Percentiles rank a stretch among this genome's conserved stretches.
Conservation (phyloP, 2,888 invertebrate genomes). For the Corythucha ciliata region DNA sequence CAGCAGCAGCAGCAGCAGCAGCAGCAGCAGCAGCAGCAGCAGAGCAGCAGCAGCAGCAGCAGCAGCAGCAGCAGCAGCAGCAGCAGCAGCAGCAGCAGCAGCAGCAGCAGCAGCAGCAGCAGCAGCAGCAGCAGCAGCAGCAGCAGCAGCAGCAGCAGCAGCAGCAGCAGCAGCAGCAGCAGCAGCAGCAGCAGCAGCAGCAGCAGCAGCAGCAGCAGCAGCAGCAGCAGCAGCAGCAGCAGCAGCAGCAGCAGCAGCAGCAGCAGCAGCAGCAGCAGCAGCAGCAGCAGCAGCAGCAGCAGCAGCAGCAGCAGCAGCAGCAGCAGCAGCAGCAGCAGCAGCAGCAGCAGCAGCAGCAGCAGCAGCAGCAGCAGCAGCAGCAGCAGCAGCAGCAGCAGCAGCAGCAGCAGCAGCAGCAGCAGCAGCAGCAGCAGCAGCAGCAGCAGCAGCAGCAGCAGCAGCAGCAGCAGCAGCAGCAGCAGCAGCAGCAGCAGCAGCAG, state of each 20-base stretch:
- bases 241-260: background rate
- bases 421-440: too few relatives aligned
- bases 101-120: background rate
- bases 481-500: too few relatives aligned
- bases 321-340: background rate
- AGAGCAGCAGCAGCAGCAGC: slow-evolving; percentile 1
- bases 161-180: background rate
- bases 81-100: background rate
- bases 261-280: background rate
- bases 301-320: background rate
- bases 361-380: background rate
- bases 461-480: background rate
- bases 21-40: background rate
- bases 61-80: background rate
- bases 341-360: background rate
- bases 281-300: background rate
- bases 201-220: background rate
- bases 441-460: background rate
- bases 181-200: background rate
- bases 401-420: background rate
- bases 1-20: background rate
- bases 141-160: background rate
- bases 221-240: background rate
- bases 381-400: background rate
- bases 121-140: background rate